Percentiles rank a stretch among this genome's conserved stretches.
Conservation (phyloP, 2,888 invertebrate species). For the Tetragonula carbonaria region DNA sequence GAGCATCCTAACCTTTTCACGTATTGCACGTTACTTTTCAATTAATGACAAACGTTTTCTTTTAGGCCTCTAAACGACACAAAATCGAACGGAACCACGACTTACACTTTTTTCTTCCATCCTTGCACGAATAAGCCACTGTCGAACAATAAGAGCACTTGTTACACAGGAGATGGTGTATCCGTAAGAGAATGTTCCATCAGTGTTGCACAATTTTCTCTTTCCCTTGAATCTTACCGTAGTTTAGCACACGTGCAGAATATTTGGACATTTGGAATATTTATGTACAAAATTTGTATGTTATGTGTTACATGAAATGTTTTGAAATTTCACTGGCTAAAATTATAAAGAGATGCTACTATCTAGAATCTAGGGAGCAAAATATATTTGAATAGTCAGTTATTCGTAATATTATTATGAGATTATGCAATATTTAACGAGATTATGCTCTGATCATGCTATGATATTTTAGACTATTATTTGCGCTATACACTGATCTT, state of each 20-base stretch:
- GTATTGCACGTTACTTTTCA: background rate
- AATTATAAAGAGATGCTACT: background rate
- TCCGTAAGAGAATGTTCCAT: constrained; percentile 67
- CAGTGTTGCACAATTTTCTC: background rate
- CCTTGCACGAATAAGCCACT: constrained; percentile 79
- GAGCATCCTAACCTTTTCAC: constrained; percentile 56
- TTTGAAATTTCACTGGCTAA: background rate
- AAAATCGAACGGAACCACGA: rapidly evolving
- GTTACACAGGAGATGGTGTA: constrained; percentile 50
- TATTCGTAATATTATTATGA: too few species aligned
- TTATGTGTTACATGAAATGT: background rate
- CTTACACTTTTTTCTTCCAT: constrained; percentile 74
- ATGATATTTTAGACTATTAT: too few species aligned
- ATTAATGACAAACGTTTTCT: background rate
- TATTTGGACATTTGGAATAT: background rate
- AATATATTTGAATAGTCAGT: too few species aligned
- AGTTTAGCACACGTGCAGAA: background rate
- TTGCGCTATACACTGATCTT: too few species aligned
- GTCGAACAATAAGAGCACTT: constrained; percentile 45
- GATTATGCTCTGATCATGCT: too few species aligned
- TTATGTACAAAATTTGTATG: background rate
- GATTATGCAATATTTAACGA: too few species aligned
- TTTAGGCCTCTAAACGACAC: background rate
- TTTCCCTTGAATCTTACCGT: background rate
- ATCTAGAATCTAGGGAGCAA: too few species aligned